Conservation (phyloP, 37 sponge, comb jelly and placozoan genomes). For the Mnemiopsis leidyi region DNA sequence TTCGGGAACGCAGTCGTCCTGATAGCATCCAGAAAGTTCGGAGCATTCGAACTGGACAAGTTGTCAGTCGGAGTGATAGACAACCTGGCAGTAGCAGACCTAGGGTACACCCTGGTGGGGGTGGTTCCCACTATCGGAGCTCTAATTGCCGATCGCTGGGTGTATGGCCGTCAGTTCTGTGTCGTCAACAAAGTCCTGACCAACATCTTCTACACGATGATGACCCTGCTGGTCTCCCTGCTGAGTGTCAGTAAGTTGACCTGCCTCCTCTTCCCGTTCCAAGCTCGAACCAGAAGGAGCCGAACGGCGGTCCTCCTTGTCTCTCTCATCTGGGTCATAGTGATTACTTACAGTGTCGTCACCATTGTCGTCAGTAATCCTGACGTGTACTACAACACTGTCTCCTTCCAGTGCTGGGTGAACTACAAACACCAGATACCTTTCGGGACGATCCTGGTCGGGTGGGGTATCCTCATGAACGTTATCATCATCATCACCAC, state of each 20-base stretch:
- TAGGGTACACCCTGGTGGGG: slow-evolving; percentile 10
- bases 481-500: slow-evolving; percentile 19
- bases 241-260: slow-evolving; percentile 13
- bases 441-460: slow-evolving; percentile 32
- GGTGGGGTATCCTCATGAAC: background rate
- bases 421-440: background rate
- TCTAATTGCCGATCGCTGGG: background rate
- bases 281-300: background rate
- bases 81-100: slow-evolving; percentile 27
- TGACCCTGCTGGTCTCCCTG: slow-evolving; percentile 1
- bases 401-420: slow-evolving; percentile 53
- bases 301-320: background rate
- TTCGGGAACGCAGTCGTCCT: background rate
- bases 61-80: background rate
- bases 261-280: slow-evolving; percentile 33
- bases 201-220: slow-evolving; percentile 55
- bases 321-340: background rate
- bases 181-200: slow-evolving; percentile 47
- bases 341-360: background rate
- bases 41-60: background rate
- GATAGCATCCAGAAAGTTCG: slow-evolving; percentile 13
- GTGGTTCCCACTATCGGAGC: slow-evolving; percentile 1
- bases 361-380: background rate
- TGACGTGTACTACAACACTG: background rate
- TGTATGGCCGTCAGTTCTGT: background rate